A percentile compares a stretch with the other conserved stretches of the same genome.
phyloP scores from a whole-genome alignment of 2,797 vertebrate species.

The Allobates femoralis region DNA sequence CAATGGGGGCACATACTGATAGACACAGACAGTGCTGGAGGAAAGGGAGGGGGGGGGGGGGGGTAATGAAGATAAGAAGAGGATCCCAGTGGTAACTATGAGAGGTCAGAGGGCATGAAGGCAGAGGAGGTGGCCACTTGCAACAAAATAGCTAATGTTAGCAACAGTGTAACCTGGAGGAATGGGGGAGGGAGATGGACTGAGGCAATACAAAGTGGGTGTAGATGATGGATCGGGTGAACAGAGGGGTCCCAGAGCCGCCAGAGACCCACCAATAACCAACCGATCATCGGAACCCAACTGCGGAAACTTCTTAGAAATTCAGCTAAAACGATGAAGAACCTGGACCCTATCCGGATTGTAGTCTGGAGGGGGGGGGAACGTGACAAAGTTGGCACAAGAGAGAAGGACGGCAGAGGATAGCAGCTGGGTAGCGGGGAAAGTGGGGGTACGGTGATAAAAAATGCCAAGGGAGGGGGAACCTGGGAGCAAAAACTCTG shows the following conservation, averaged over 20 bases:
- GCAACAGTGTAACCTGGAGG: not conserved
- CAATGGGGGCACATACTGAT: slow-evolving; percentile 6
- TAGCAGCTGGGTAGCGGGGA: slow-evolving; percentile 8
- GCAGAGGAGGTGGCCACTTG: not conserved
- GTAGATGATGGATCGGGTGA: too few relatives aligned
- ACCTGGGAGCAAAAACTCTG: not conserved
- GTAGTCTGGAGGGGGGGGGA: not conserved
- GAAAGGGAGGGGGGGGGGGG: not conserved
- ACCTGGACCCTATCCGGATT: not conserved
- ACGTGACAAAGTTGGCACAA: slow-evolving; percentile 5
- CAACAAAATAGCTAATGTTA: not conserved
- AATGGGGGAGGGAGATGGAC: not conserved
- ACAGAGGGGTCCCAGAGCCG: not conserved
- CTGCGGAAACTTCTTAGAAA: not conserved
- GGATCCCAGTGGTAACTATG: not conserved
- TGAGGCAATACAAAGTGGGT: too few relatives aligned
- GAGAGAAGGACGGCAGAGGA: not conserved
- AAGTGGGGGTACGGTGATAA: not conserved
- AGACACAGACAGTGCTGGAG: not conserved
- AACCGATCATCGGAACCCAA: not conserved
- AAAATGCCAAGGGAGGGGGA: not conserved
- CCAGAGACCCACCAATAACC: not conserved
- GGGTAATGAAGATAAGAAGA: not conserved
- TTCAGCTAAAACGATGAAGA: not conserved
- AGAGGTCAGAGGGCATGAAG: not conserved